These are phyloP conservation scores for Limnodromus scolopaceus DNA, from an alignment of 2,797 vertebrate genomes.

Conservation along the genomic window DNA sequence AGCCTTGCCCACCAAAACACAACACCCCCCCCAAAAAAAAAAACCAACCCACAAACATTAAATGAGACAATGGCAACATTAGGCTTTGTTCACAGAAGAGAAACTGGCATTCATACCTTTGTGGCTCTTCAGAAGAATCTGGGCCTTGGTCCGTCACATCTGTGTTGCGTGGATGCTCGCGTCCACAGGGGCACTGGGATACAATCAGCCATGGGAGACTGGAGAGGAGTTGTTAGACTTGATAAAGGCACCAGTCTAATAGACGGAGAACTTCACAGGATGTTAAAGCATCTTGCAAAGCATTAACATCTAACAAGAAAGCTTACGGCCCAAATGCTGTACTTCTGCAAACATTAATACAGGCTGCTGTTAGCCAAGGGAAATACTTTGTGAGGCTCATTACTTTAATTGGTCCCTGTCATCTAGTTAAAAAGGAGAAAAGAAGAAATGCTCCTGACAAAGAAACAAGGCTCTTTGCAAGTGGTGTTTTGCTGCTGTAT, in stretches of 20 bases:
- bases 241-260: not conserved
- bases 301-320: not conserved
- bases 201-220: not conserved
- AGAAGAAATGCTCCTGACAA: conserved; percentile 60
- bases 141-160: not conserved
- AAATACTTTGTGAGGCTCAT: conserved; percentile 73
- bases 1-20: accelerated
- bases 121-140: not conserved
- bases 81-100: not conserved
- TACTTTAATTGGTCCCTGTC: conserved; percentile 80
- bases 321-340: not conserved
- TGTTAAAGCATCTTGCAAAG: not conserved
- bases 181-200: not conserved
- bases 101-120: not conserved
- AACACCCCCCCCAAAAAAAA: not conserved
- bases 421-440: conserved; percentile 73
- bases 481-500: not conserved
- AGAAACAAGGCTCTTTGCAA: conserved; percentile 49
- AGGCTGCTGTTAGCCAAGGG: conserved; percentile 66
- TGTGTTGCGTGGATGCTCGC: not conserved
- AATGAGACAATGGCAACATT: not conserved
- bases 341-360: conserved; percentile 61
- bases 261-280: not conserved
- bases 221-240: not conserved
- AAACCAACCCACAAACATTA: not conserved